Conservation (phyloP, 1,140 invertebrate species). For the Rhopalosiphum padi region DNA sequence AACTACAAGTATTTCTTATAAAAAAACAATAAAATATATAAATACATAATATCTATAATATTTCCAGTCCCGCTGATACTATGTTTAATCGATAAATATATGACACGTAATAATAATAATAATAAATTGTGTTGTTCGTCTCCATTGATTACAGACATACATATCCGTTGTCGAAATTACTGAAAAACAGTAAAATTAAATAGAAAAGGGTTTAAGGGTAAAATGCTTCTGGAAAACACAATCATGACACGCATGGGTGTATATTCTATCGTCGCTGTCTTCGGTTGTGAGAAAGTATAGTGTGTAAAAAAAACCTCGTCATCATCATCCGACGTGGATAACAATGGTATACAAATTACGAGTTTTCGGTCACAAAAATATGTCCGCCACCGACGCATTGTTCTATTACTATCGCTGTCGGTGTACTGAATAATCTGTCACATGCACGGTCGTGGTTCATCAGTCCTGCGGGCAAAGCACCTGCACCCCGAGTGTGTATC, state of each 20-base stretch:
- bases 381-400: slow-evolving; percentile 28
- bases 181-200: background rate
- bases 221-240: background rate
- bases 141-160: background rate
- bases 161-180: background rate
- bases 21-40: slow-evolving; percentile 8
- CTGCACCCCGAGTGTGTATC: slow-evolving; percentile 40
- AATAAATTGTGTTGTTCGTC: background rate
- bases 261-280: background rate
- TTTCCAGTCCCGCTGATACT: background rate
- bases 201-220: slow-evolving; percentile 17
- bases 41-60: background rate
- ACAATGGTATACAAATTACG: slow-evolving; percentile 56
- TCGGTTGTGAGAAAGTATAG: slow-evolving; percentile 8
- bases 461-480: slow-evolving; percentile 20
- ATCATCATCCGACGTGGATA: slow-evolving; percentile 38
- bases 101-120: too few species aligned
- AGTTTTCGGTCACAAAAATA: slow-evolving; percentile 50
- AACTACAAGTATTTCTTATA: background rate
- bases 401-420: slow-evolving; percentile 38
- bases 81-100: background rate
- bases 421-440: slow-evolving; percentile 39
- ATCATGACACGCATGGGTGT: slow-evolving; percentile 42
- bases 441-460: slow-evolving; percentile 51
- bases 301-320: slow-evolving; percentile 34